Evolutionary conservation across 1,140 invertebrate genomes (phyloP).

Genomic region (Drosophila parvula): DNA sequence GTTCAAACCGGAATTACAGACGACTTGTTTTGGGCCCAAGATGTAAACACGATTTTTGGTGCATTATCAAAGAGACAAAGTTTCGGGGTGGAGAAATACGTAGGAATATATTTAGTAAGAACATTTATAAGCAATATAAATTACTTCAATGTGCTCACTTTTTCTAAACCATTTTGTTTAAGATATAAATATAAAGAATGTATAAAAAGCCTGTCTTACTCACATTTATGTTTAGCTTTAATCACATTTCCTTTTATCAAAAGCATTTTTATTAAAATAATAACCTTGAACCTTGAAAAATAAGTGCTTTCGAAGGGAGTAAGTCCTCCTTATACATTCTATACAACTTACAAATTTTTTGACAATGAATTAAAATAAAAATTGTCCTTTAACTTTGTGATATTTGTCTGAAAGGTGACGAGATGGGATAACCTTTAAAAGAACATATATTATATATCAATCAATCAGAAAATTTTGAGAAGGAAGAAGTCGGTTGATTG

Average conservation of each 20-base stretch:
- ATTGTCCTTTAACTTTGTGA: neutral
- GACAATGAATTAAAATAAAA: neutral
- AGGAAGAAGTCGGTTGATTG: too few species aligned
- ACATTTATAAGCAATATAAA: too few species aligned
- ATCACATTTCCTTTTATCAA: neutral
- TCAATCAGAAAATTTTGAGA: too few species aligned
- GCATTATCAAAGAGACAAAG: constrained; percentile 1
- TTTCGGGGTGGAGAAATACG: neutral
- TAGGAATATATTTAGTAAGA: neutral
- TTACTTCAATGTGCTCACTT: neutral
- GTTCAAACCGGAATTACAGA: constrained; percentile 51
- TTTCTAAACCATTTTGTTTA: neutral
- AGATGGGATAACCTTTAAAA: neutral
- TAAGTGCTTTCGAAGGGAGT: neutral
- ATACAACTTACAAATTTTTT: neutral
- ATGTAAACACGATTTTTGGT: constrained; percentile 11
- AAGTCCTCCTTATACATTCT: neutral
- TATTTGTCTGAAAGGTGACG: neutral
- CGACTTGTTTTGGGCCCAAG: constrained; percentile 24
- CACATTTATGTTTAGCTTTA: neutral
- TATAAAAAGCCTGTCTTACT: neutral
- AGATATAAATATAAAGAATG: neutral
- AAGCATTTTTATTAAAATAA: neutral
- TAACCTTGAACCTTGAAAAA: neutral
- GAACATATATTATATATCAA: too few species aligned